Conservation (phyloP, 2,113 vertebrate genomes). For the Calypte anna region DNA sequence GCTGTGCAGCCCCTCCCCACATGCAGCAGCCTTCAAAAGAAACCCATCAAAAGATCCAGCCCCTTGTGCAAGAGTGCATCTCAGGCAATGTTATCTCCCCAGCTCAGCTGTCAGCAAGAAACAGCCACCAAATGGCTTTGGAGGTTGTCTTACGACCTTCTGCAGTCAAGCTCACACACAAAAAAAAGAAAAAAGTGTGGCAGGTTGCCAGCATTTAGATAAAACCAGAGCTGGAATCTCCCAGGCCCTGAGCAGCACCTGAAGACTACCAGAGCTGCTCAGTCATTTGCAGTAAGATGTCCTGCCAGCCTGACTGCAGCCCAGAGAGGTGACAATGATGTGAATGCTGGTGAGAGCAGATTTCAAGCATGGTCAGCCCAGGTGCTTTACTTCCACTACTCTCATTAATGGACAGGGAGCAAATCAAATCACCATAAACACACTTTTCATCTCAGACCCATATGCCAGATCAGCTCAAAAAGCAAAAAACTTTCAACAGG, state of each 20-base stretch:
- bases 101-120: neutral
- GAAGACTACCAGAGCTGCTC: neutral
- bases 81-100: fast-evolving
- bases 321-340: fast-evolving
- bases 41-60: neutral
- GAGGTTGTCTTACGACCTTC: neutral
- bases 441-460: neutral
- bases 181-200: fast-evolving
- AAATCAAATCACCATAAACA: neutral
- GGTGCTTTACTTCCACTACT: neutral
- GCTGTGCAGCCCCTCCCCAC: neutral
- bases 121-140: neutral
- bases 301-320: neutral
- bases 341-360: neutral
- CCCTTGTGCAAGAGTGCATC: neutral
- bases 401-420: neutral
- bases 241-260: neutral
- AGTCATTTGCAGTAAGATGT: neutral
- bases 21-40: neutral
- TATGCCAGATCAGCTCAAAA: neutral
- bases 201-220: neutral
- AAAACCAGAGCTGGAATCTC: neutral
- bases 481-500: neutral
- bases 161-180: neutral
- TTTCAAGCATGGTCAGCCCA: fast-evolving